A percentile compares a stretch with the other conserved stretches of the same genome.
Evolutionary conservation across 2,797 vertebrate genomes (phyloP).

Genomic region (Schizopygopsis malacanthus): DNA sequence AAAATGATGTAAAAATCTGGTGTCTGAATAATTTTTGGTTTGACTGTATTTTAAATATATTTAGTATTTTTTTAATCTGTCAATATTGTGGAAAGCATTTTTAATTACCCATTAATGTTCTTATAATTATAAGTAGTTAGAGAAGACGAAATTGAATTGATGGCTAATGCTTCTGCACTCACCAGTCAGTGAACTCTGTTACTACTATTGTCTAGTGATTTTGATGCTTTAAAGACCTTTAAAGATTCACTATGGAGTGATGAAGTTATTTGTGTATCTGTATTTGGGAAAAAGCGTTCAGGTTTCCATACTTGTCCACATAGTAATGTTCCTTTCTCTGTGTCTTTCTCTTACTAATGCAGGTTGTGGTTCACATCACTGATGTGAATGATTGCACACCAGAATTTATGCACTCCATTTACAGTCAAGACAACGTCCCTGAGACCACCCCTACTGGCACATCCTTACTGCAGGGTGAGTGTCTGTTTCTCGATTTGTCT

Average conservation of each 20-base stretch:
- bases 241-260: neutral
- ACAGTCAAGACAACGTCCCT: slow-evolving; percentile 84
- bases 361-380: slow-evolving; percentile 84
- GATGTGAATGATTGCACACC: slow-evolving; percentile 92
- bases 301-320: neutral
- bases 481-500: neutral
- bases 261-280: neutral
- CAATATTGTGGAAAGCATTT: neutral
- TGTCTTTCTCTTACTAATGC: slow-evolving; percentile 36
- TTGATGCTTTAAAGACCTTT: slow-evolving; percentile 3
- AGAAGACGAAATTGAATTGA: neutral
- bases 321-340: neutral
- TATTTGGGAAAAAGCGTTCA: neutral
- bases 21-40: no score
- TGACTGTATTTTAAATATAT: neutral
- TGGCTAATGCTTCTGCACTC: neutral
- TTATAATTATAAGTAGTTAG: neutral
- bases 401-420: slow-evolving; percentile 88
- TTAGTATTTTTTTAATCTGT: neutral
- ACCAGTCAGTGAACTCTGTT: neutral
- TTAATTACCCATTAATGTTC: neutral
- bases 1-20: neutral
- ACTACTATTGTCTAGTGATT: neutral
- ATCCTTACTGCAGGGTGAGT: slow-evolving; percentile 86
- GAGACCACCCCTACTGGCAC: slow-evolving; percentile 84